These are phyloP conservation scores for Leucozona laternaria DNA, from an alignment of 2,888 invertebrate species.

Conservation along the genomic window DNA sequence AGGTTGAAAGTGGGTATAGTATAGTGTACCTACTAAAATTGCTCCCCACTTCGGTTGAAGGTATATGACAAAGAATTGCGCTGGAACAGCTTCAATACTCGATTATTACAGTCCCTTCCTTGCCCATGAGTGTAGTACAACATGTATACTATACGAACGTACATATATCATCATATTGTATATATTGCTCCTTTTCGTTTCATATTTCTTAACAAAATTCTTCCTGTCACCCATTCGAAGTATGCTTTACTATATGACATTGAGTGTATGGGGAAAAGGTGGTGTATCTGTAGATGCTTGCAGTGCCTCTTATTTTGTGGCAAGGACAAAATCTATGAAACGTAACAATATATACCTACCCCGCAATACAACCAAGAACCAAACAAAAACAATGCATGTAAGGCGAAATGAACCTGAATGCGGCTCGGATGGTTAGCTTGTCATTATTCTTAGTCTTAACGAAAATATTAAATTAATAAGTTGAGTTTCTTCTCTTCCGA, in stretches of 20 bases:
- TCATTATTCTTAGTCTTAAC: constrained; percentile 51
- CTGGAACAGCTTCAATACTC: constrained; percentile 70
- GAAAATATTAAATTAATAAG: constrained; percentile 73
- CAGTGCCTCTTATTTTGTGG: constrained; percentile 48
- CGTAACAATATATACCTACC: constrained; percentile 62
- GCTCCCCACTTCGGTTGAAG: constrained; percentile 18
- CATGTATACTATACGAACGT: constrained; percentile 25
- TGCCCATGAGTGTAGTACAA: constrained; percentile 51
- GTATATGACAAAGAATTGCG: constrained; percentile 65
- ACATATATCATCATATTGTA: constrained; percentile 54
- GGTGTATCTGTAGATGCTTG: background rate
- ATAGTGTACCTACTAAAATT: background rate
- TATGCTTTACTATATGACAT: too few species aligned
- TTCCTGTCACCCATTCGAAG: constrained; percentile 57
- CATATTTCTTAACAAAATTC: constrained; percentile 72
- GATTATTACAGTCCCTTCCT: constrained; percentile 59
- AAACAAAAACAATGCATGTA: constrained; percentile 32
- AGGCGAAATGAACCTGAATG: constrained; percentile 54
- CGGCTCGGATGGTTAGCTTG: constrained; percentile 31
- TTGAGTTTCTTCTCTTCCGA: constrained; percentile 24
- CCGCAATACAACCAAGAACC: background rate
- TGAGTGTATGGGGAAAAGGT: background rate
- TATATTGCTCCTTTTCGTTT: constrained; percentile 54
- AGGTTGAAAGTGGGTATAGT: background rate
- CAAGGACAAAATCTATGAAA: constrained; percentile 55